Conservation (phyloP, 23 tunicate genomes). For the Clavelina lepadiformis region DNA sequence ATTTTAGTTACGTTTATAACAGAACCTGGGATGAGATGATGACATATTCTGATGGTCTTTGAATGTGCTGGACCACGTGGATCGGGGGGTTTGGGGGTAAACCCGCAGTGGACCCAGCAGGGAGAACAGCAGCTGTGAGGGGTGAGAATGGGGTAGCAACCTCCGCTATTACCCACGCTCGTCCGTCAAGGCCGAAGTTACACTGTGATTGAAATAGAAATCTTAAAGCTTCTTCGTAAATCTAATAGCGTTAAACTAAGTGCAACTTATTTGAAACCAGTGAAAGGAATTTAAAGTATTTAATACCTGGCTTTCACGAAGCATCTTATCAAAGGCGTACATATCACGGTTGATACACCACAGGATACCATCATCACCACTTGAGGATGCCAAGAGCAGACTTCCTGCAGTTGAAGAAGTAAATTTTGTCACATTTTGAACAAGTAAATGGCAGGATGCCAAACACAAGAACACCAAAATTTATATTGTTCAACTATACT, state of each 20-base stretch:
- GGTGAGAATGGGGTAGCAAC: slow-evolving; percentile 50
- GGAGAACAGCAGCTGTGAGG: slow-evolving; percentile 61
- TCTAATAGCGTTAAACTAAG: no score
- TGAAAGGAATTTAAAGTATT: no score
- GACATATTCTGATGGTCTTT: slow-evolving; percentile 88
- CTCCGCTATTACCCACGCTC: slow-evolving; percentile 81
- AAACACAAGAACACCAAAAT: no score
- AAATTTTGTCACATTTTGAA: neutral
- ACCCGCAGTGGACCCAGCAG: slow-evolving; percentile 17
- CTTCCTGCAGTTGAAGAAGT: slow-evolving; percentile 37
- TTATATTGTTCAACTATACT: no score
- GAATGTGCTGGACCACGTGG: slow-evolving; percentile 83
- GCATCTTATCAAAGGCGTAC: slow-evolving; percentile 32
- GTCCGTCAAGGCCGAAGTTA: slow-evolving; percentile 62
- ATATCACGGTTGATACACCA: slow-evolving; percentile 74
- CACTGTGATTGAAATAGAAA: no score
- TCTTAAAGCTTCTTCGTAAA: no score
- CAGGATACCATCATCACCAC: slow-evolving; percentile 63
- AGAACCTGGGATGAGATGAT: slow-evolving; percentile 92
- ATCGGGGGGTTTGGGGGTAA: slow-evolving; percentile 95
- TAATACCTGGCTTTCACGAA: slow-evolving; percentile 73
- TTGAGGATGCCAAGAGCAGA: slow-evolving; percentile 59
- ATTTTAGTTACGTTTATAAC: no score
- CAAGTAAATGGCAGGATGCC: no score
- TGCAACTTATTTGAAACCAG: no score